Percentiles rank a stretch among this genome's conserved stretches.
phyloP scores from a whole-genome alignment of 2,797 vertebrate species.

The Nasua narica region DNA sequence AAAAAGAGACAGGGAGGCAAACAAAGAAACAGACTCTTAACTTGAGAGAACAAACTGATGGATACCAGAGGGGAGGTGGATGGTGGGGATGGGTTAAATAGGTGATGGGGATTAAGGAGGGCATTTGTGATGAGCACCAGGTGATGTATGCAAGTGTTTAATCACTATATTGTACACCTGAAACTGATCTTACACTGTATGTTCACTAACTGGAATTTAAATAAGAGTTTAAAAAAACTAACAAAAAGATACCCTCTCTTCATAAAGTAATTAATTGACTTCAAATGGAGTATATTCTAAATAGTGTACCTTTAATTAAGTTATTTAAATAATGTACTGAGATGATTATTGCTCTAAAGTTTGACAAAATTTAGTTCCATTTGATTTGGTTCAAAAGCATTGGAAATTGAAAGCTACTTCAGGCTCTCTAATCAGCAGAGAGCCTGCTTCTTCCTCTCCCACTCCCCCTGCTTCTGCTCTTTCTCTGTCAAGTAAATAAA shows the following conservation, averaged over 20 bases:
- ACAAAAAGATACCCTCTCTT: background rate
- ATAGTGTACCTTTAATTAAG: conserved; percentile 17
- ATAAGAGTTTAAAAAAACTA: background rate
- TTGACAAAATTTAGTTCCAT: background rate
- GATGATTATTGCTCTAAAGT: conserved; percentile 10
- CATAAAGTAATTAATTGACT: conserved; percentile 9
- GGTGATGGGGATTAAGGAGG: background rate
- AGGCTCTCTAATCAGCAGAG: no score
- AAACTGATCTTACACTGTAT: background rate
- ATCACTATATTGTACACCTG: background rate
- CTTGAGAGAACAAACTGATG: background rate
- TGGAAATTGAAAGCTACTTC: background rate
- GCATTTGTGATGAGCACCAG: background rate
- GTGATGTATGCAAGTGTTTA: background rate
- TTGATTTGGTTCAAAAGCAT: conserved; percentile 19
- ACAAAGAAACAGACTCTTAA: background rate
- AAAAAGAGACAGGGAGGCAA: no score
- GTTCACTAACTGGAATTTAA: background rate
- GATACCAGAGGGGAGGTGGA: background rate
- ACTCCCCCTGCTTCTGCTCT: no score
- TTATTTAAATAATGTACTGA: conserved; percentile 40
- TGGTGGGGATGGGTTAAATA: background rate
- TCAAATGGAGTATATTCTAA: background rate
- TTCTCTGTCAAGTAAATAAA: no score
- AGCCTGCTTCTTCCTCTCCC: no score